Evolutionary conservation across 2,888 invertebrate species (phyloP).

Genomic region (Altica lythri): DNA sequence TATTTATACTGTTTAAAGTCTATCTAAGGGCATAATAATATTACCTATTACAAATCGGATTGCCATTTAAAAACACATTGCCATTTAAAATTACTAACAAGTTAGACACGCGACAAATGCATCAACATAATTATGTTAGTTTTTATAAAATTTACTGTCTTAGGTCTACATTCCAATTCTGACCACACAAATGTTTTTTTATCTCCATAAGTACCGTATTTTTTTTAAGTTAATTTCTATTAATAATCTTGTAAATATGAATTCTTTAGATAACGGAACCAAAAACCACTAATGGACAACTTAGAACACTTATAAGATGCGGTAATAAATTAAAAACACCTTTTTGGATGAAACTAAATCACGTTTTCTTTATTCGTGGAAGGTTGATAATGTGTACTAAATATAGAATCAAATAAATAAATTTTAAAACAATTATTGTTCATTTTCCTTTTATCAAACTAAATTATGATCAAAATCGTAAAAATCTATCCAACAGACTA

Average conservation of each 20-base stretch:
- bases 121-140: constrained; percentile 21
- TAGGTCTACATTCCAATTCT: constrained; percentile 21
- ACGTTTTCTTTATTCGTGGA: constrained; percentile 17
- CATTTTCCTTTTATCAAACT: no score
- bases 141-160: background rate
- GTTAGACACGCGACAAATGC: constrained; percentile 23
- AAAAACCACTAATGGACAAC: constrained; percentile 29
- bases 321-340: constrained; percentile 21
- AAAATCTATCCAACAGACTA: no score
- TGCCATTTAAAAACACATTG: constrained; percentile 4
- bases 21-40: no score
- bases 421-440: no score
- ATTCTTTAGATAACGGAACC: constrained; percentile 27
- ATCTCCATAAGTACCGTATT: constrained; percentile 18
- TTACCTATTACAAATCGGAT: background rate
- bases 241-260: constrained; percentile 32
- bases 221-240: constrained; percentile 30
- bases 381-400: no score
- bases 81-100: constrained; percentile 18
- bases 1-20: constrained; percentile 7
- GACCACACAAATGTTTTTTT: constrained; percentile 33
- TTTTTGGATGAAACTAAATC: constrained; percentile 15
- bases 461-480: no score
- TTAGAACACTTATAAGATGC: constrained; percentile 14
- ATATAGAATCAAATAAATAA: no score